Conservation (phyloP, 1,140 invertebrate species). For the Spodoptera litura region DNA sequence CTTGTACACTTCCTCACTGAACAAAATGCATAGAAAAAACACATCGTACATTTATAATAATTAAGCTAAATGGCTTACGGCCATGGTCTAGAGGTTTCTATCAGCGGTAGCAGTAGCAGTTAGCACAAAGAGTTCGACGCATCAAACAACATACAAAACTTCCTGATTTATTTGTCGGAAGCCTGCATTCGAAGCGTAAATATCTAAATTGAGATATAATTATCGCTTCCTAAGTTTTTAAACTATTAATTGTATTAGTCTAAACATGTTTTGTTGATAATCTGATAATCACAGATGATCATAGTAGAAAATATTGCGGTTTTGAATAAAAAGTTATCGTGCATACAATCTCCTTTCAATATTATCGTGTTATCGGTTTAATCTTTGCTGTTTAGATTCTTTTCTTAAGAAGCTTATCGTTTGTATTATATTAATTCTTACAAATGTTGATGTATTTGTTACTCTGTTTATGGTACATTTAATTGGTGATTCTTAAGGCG, state of each 20-base stretch:
- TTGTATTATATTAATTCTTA: too few species aligned
- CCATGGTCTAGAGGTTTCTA: conserved; percentile 19
- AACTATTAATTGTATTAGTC: conserved; percentile 11
- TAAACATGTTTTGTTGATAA: background rate
- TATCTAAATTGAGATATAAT: conserved; percentile 20
- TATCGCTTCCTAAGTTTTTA: conserved; percentile 30
- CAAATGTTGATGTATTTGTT: too few species aligned
- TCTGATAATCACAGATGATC: too few species aligned
- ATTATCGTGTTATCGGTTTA: too few species aligned
- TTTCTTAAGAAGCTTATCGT: too few species aligned
- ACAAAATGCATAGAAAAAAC: background rate
- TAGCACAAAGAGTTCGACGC: conserved; percentile 21
- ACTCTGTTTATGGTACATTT: too few species aligned
- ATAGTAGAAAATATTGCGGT: too few species aligned
- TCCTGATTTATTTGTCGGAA: conserved; percentile 25
- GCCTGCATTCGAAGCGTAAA: background rate
- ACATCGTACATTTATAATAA: conserved; percentile 8
- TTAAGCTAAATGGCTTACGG: conserved; percentile 10
- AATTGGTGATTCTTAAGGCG: too few species aligned
- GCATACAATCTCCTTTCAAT: too few species aligned
- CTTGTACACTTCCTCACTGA: background rate
- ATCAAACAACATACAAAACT: background rate
- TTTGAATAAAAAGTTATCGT: too few species aligned
- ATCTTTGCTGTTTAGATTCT: too few species aligned
- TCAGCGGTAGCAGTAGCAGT: conserved; percentile 25